Conservation (phyloP, 92 coral and sea anemone species). For the Ricordea florida region DNA sequence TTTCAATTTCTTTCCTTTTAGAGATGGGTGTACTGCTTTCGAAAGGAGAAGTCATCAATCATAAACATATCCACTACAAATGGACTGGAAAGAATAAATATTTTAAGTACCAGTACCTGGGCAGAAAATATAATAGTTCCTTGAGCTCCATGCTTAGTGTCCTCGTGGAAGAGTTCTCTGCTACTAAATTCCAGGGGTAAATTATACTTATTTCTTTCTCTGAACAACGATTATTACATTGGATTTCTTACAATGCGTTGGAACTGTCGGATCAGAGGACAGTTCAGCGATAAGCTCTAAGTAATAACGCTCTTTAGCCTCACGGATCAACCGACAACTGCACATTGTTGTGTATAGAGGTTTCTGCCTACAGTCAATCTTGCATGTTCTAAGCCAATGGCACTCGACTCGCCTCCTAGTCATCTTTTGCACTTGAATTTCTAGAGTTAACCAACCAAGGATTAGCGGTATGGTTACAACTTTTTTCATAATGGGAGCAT, state of each 20-base stretch:
- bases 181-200: conserved; percentile 18
- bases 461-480: too few relatives aligned
- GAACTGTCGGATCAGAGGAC: background rate
- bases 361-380: too few relatives aligned
- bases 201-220: background rate
- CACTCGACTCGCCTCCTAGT: too few relatives aligned
- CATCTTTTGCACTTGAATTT: too few relatives aligned
- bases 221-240: background rate
- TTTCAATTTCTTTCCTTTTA: background rate
- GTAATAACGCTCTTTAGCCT: too few relatives aligned
- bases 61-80: conserved; percentile 12
- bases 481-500: too few relatives aligned
- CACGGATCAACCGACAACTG: too few relatives aligned
- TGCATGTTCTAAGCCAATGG: too few relatives aligned
- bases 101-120: conserved; percentile 20
- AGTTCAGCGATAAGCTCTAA: too few relatives aligned
- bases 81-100: conserved; percentile 25
- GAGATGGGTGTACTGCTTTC: conserved; percentile 40
- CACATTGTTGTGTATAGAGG: too few relatives aligned
- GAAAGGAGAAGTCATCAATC: conserved; percentile 12
- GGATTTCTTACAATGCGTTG: background rate
- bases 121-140: background rate
- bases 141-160: conserved; percentile 21
- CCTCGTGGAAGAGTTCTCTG: conserved; percentile 3
- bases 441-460: too few relatives aligned